phyloP scores from a whole-genome alignment of 2,888 invertebrate genomes.

The Dexiosoma caninum region DNA sequence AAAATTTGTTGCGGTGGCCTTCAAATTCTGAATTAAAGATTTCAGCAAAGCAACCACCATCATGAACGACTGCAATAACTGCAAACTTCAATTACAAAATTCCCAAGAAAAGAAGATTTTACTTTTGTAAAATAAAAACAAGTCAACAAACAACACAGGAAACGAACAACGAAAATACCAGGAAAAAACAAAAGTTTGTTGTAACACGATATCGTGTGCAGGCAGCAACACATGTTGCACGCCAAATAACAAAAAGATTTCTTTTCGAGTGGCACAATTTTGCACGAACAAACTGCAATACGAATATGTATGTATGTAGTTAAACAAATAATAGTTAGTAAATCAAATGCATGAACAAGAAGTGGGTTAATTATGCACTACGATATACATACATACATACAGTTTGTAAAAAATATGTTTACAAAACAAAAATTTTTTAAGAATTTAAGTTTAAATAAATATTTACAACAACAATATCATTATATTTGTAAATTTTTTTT shows the following conservation, averaged over 20 bases:
- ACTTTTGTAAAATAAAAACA: slow-evolving; percentile 15
- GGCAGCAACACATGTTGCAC: slow-evolving; percentile 55
- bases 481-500: too few relatives aligned
- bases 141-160: neutral
- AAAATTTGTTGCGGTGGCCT: slow-evolving; percentile 44
- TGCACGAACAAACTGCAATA: neutral
- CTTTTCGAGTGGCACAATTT: neutral
- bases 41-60: slow-evolving; percentile 33
- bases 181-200: slow-evolving; percentile 36
- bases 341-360: neutral
- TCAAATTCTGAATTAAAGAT: slow-evolving; percentile 40
- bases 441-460: too few relatives aligned
- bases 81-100: slow-evolving; percentile 46
- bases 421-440: too few relatives aligned
- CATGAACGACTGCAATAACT: slow-evolving; percentile 15
- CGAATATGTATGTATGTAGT: too few relatives aligned
- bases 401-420: too few relatives aligned
- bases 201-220: slow-evolving; percentile 45
- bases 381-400: too few relatives aligned
- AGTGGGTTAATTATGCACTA: slow-evolving; percentile 11
- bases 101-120: slow-evolving; percentile 31
- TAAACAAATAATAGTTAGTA: neutral
- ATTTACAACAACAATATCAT: too few relatives aligned
- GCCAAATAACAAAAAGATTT: slow-evolving; percentile 5
- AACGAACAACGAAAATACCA: slow-evolving; percentile 1